Conservation (phyloP, 2,888 invertebrate genomes). For the Pogonocherus hispidulus region DNA sequence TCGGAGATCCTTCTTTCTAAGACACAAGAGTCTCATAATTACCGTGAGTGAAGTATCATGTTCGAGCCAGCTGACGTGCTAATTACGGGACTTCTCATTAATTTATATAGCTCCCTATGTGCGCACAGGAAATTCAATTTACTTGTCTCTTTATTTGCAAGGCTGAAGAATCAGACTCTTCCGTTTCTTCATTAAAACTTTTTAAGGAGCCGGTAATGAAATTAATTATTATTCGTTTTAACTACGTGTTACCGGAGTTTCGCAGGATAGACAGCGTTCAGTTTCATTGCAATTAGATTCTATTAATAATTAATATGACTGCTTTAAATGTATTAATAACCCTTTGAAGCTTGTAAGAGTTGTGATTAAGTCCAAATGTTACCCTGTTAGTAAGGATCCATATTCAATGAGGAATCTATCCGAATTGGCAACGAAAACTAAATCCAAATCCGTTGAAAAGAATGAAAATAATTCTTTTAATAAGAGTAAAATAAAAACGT, state of each 20-base stretch:
- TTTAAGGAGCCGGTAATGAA: not conserved
- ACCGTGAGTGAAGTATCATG: slow-evolving; percentile 44
- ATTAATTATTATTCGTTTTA: slow-evolving; percentile 1
- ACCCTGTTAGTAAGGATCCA: too few relatives aligned
- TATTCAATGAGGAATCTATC: too few relatives aligned
- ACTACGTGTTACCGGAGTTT: not conserved
- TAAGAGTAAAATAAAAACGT: too few relatives aligned
- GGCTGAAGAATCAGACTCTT: slow-evolving; percentile 14
- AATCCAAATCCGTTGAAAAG: too few relatives aligned
- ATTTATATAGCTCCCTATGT: slow-evolving; percentile 43
- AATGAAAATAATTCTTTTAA: too few relatives aligned
- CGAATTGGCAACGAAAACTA: too few relatives aligned
- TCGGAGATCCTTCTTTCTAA: slow-evolving; percentile 33
- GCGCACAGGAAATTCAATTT: slow-evolving; percentile 32
- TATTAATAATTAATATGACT: too few relatives aligned
- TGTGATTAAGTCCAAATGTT: too few relatives aligned
- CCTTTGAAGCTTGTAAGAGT: too few relatives aligned
- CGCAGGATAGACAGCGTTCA: not conserved
- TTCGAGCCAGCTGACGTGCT: slow-evolving; percentile 48
- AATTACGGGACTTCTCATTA: slow-evolving; percentile 47
- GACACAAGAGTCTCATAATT: slow-evolving; percentile 46
- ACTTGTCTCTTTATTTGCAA: slow-evolving; percentile 29
- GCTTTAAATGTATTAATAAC: too few relatives aligned
- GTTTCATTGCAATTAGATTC: too few relatives aligned
- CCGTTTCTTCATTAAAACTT: slow-evolving; percentile 29